Conservation (phyloP, 2,797 vertebrate species). For the Erethizon dorsatum region DNA sequence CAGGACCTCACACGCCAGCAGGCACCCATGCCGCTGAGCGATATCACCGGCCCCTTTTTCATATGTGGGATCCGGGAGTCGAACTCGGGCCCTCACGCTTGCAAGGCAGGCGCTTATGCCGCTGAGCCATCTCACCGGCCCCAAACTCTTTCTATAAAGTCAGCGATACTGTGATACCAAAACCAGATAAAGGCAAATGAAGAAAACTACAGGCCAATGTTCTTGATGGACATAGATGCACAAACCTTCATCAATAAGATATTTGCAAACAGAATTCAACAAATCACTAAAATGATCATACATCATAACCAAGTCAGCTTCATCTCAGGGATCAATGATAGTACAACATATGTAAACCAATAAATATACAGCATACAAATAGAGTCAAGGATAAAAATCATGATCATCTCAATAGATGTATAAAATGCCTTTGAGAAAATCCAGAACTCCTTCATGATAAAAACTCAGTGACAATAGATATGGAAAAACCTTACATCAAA, state of each 20-base stretch:
- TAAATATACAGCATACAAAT: neutral
- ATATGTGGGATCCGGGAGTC: no score
- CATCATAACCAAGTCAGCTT: neutral
- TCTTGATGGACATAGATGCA: neutral
- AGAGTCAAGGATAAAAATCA: neutral
- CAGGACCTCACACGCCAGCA: no score
- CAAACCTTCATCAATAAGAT: neutral
- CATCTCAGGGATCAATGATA: neutral
- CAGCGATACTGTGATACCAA: neutral
- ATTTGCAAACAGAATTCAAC: neutral
- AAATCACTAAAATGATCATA: neutral
- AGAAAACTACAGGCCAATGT: neutral
- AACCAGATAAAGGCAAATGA: neutral
- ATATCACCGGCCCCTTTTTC: no score
- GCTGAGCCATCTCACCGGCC: no score
- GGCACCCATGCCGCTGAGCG: no score
- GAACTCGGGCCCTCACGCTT: no score
- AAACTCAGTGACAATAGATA: neutral
- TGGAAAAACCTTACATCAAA: neutral
- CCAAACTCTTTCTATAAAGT: neutral
- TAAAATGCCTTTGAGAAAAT: neutral
- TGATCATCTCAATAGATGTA: neutral
- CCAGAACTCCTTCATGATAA: neutral
- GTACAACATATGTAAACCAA: neutral
- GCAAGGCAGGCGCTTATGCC: no score